Evolutionary conservation across 2,113 vertebrate species (phyloP).

Genomic region (Lates calcarifer): DNA sequence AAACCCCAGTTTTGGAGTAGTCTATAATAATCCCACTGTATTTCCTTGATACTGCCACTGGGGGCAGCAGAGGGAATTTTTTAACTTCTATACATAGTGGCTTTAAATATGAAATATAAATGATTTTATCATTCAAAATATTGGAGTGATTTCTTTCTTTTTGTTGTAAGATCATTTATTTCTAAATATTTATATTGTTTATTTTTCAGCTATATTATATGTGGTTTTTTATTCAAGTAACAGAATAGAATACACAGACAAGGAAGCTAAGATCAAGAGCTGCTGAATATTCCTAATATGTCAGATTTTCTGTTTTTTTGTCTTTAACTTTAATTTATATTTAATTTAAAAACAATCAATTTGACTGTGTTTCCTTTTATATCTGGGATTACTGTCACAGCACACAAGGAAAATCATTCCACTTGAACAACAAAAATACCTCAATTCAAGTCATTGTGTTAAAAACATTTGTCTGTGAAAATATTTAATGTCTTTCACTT

Average conservation of each 20-base stretch:
- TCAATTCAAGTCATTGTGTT: neutral
- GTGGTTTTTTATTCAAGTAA: no score
- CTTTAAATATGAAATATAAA: neutral
- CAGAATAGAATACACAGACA: neutral
- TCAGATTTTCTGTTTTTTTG: neutral
- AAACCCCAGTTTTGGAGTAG: neutral
- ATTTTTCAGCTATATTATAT: neutral
- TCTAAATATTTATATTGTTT: neutral
- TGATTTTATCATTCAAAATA: neutral
- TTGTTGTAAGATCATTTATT: neutral
- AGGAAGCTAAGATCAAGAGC: neutral
- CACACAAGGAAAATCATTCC: neutral
- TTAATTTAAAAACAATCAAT: neutral
- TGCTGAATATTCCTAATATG: neutral
- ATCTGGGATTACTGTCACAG: neutral
- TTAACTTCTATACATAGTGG: neutral
- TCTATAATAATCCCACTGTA: no score
- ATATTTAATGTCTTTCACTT: neutral
- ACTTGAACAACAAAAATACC: neutral
- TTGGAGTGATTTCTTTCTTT: neutral
- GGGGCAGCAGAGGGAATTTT: neutral
- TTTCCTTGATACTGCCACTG: neutral
- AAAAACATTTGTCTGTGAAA: neutral
- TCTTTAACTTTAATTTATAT: neutral
- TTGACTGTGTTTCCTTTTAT: neutral